These are phyloP conservation scores for Cylloceria caligata DNA, from an alignment of 2,888 invertebrate genomes.

Conservation along the genomic window DNA sequence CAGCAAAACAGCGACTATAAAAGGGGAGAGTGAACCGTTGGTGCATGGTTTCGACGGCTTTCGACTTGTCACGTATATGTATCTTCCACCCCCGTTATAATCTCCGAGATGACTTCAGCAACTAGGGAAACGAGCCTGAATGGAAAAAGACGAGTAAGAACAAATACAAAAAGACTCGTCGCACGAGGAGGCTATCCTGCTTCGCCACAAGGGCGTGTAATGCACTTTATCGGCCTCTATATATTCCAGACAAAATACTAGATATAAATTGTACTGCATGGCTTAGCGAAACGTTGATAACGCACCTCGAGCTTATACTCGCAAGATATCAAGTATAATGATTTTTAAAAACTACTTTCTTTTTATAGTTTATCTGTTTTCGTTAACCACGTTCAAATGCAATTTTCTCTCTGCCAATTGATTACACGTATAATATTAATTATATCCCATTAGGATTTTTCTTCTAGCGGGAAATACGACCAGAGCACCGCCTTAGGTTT, in stretches of 20 bases:
- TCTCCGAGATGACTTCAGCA: slow-evolving; percentile 2
- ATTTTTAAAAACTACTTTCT: not conserved
- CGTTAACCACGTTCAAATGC: too few relatives aligned
- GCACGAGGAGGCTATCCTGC: too few relatives aligned
- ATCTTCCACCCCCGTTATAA: slow-evolving; percentile 22
- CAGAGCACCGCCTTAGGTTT: too few relatives aligned
- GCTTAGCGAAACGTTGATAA: too few relatives aligned
- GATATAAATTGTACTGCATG: not conserved
- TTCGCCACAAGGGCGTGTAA: not conserved
- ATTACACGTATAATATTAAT: too few relatives aligned
- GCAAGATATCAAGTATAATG: not conserved
- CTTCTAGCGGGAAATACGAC: too few relatives aligned
- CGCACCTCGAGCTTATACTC: too few relatives aligned
- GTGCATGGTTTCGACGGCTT: slow-evolving; percentile 29
- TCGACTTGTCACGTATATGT: slow-evolving; percentile 38
- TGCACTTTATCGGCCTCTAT: not conserved
- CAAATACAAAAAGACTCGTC: not conserved
- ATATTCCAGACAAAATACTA: not conserved
- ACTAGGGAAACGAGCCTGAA: slow-evolving; percentile 11
- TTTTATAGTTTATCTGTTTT: too few relatives aligned
- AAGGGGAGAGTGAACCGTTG: not conserved
- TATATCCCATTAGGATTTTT: too few relatives aligned
- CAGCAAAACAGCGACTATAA: not conserved
- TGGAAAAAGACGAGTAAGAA: slow-evolving; percentile 19
- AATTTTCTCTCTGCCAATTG: too few relatives aligned